Evolutionary conservation across 1,140 invertebrate genomes (phyloP), one percentile per base, ranked within the genome.

Genomic region (Latrodectus geometricus): DNA sequence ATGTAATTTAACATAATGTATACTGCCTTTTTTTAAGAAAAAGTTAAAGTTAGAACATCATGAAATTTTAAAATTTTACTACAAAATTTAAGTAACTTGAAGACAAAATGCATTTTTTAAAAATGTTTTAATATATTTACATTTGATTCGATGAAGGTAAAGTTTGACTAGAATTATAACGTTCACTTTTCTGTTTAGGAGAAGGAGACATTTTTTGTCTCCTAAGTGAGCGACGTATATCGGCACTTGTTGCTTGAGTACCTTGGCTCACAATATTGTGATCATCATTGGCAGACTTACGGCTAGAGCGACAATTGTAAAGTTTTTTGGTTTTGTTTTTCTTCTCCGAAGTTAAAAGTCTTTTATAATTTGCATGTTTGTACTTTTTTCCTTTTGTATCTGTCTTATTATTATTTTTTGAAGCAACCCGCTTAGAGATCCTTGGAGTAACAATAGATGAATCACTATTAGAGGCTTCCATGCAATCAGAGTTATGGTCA

Each of bases 221-320:
- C n/a, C 68, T 69, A 5, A 77, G 23, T 12, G 74, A 35, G 49
- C 75, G 83, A 0, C 75, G 61, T 8, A 86, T 86, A 49, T 86
- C 83, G 20, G 74, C 83, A 86, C 83, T 86, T 1, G 74, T 86
- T 15, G 83, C 83, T 65, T 78, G 74, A 20, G 83, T 86, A 20
- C 83, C 83, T 48, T 86, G 74, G 15, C 83, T 86, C 2, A 81
- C 79, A 17, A 56, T 9, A 35, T 81, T 72, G 35, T 70, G 23
- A 69, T n/a, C 66, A 9, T 70, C 49, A 54, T 17, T 12, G 12
- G 35, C 23, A 48, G 35, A 11, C 52, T 17, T 65, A n/a, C 9
- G 66, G 21, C 65, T 79, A 49, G n/a, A 21, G 49, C 66, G 66
- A 17, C 66, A 49, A 11, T 61, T 79, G 35, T 68, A n/a, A 50